Base-by-base conservation (phyloP, 2,888 invertebrate species). In the Cheilosia scutellata region DNA sequence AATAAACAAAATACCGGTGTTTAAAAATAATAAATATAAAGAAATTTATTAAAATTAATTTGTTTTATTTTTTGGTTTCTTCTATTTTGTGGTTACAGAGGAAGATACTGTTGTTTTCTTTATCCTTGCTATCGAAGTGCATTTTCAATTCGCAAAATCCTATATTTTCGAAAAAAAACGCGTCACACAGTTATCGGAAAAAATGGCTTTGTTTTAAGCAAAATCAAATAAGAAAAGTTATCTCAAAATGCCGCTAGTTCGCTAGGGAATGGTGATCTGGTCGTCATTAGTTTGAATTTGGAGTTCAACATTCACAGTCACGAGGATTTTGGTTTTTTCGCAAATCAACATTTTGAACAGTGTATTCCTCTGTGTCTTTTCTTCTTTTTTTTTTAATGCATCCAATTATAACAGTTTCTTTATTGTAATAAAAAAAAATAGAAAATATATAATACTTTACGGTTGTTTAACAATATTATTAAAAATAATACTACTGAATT, bases 11-110 rank as follows among this genome's bases (percentile, higher is more conserved):
- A 80, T 77, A 86, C 71, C 76, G 82, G 86, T 86, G 86, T 80
- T 86, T 80, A 71, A 86, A 79, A 76, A 86, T 68, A 86, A 82
- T 77, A 86, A 86, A 86, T 82, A 82, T 77, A 72, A 86, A 86
- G 16, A 65, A 80, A 77, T 72, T 77, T 74, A 77, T 82, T 63
- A 58, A 71, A 63, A 40, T 42, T 40, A 62, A 29, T 57, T 37
- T 68, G 68, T 74, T 78, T 83, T 49, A 42, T 33, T 74, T 84
- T 62, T 47, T 20, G 20, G 27, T 44, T 77, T 66, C 5, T 16
- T n/a, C 7, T 27, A 53, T 47, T 51, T 7, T 31, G n/a, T 55
- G 57, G 53, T 58, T 65, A 13, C 74, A 37, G 44, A 63, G 47
- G 55, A 58, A 27, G 25, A 37, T 42, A 71, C 47, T 47, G 16